Conservation (phyloP, 2,113 vertebrate genomes). For the Saguinus midas region DNA sequence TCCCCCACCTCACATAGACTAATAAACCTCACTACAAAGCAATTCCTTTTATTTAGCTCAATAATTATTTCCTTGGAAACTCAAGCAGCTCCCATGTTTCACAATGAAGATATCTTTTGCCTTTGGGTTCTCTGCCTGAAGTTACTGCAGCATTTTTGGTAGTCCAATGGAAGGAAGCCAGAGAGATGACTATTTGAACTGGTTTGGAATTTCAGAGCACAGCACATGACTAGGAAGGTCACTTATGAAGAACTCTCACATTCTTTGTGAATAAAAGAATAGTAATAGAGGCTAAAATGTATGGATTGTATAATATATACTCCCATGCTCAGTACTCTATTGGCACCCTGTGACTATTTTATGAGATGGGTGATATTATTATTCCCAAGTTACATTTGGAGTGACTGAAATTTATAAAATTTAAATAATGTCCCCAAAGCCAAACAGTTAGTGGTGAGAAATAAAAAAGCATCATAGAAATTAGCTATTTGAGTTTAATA, state of each 20-base stretch:
- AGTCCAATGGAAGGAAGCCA: neutral
- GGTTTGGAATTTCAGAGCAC: slow-evolving; percentile 51
- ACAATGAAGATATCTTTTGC: neutral
- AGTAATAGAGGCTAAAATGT: neutral
- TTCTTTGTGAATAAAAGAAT: neutral
- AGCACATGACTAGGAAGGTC: neutral
- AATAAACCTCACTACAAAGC: neutral
- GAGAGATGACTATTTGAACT: neutral
- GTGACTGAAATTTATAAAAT: neutral
- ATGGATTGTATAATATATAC: neutral
- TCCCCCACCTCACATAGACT: neutral
- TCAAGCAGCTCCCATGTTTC: neutral
- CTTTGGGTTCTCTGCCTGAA: neutral
- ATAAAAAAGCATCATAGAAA: neutral
- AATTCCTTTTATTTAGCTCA: neutral
- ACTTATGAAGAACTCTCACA: neutral
- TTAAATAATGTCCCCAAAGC: neutral
- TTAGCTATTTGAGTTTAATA: neutral
- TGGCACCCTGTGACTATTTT: neutral
- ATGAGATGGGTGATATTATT: neutral
- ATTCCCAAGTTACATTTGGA: neutral
- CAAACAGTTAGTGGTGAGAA: neutral
- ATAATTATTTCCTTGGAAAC: neutral
- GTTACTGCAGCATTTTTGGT: neutral
- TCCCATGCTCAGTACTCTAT: neutral